Evolutionary conservation across 2,888 invertebrate species (phyloP).

Genomic region (Platynereis dumerilii): DNA sequence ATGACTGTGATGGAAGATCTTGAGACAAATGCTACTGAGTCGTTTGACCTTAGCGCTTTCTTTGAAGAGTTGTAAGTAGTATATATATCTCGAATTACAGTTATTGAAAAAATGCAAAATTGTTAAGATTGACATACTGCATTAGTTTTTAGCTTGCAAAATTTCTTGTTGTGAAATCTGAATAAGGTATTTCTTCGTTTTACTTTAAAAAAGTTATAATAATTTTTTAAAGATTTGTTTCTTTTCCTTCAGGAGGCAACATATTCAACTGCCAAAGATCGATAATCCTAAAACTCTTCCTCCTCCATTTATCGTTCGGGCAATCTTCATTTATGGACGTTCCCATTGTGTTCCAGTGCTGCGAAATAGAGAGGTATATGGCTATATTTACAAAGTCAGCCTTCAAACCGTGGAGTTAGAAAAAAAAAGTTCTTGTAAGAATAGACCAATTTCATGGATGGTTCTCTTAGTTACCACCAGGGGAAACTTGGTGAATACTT

Average conservation of each 20-base stretch:
- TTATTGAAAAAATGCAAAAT: no score
- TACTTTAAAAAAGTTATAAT: constrained; percentile 39
- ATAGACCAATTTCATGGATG: no score
- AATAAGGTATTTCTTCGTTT: no score
- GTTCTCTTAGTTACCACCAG: no score
- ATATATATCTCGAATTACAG: no score
- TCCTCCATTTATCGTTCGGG: constrained; percentile 70
- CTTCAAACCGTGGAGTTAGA: no score
- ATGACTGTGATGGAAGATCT: constrained; percentile 69
- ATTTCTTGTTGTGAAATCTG: no score
- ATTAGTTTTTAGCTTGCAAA: no score
- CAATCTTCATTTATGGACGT: constrained; percentile 73
- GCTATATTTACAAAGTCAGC: neutral
- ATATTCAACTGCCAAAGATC: constrained; percentile 64
- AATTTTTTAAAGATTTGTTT: constrained; percentile 38
- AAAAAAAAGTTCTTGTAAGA: no score
- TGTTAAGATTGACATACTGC: no score
- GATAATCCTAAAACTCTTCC: constrained; percentile 59
- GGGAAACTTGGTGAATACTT: no score
- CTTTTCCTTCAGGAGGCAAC: constrained; percentile 28
- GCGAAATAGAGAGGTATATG: constrained; percentile 43
- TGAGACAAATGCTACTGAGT: constrained; percentile 41
- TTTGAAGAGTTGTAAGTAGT: constrained; percentile 39
- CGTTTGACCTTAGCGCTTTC: constrained; percentile 45
- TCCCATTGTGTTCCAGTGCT: constrained; percentile 69